Percentiles rank a stretch among this genome's conserved stretches.
Conservation (phyloP, 2,797 vertebrate genomes). For the Clarias pachynema region DNA sequence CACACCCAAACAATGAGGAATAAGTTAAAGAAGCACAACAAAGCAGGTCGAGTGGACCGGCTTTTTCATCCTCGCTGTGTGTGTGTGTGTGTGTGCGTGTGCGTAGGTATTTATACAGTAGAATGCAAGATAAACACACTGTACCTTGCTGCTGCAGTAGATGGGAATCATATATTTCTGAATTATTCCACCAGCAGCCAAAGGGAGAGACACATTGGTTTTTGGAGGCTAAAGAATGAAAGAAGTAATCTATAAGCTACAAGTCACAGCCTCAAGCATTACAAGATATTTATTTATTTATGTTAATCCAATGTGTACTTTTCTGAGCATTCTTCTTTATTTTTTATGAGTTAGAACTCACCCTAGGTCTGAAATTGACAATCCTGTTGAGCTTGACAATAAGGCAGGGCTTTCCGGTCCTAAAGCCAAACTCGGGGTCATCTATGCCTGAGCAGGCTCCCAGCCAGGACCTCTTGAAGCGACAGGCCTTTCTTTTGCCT, state of each 20-base stretch:
- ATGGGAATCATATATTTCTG: slow-evolving; percentile 81
- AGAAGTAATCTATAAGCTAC: slow-evolving; percentile 15
- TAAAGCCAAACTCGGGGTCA: slow-evolving; percentile 79
- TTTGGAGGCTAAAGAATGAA: slow-evolving; percentile 74
- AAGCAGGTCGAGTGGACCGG: background rate
- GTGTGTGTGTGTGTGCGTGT: background rate
- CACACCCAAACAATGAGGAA: background rate
- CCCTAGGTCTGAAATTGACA: slow-evolving; percentile 88
- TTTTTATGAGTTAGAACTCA: slow-evolving; percentile 60
- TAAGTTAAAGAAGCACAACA: background rate
- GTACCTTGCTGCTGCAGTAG: slow-evolving; percentile 86
- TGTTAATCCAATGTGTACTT: background rate
- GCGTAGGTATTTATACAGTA: background rate
- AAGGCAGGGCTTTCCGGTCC: slow-evolving; percentile 84
- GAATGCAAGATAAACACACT: background rate
- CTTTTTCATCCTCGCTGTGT: background rate
- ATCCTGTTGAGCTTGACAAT: slow-evolving; percentile 95
- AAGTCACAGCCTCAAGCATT: background rate
- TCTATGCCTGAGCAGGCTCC: slow-evolving; percentile 77
- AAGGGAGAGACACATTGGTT: slow-evolving; percentile 70
- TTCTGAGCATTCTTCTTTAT: slow-evolving; percentile 1
- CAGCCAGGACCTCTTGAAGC: slow-evolving; percentile 79
- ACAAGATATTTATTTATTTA: background rate
- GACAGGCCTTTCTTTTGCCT: slow-evolving; percentile 78
- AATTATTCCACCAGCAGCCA: slow-evolving; percentile 52